Evolutionary conservation across 2,113 vertebrate species (phyloP), one percentile per base, ranked within the genome.

Genomic region (Oncorhynchus clarkii): DNA sequence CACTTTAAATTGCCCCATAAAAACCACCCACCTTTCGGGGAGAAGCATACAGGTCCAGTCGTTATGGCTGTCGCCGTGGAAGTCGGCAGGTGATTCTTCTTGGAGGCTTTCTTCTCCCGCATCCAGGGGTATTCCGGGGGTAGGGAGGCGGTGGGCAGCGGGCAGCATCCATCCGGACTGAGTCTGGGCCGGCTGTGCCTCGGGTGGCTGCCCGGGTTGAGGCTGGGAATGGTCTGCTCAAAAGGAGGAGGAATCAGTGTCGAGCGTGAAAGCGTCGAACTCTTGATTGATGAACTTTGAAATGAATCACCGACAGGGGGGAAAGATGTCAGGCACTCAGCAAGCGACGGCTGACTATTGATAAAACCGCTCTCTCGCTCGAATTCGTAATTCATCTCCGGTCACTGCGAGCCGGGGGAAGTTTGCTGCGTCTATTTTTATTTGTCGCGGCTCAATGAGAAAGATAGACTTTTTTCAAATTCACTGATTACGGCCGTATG

Each of bases 281-380:
- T 97, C 96, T 99, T 99, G 97, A 99, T 99, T 99, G 98, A 99
- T 99, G 98, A 98, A 99, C 97, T 99, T 99, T 99, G 97, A 98
- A 99, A 99, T 96, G 98, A 97, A 97, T 99, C 98, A 96, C 96
- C 97, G 97, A 99, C 97, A 97, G 97, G 97, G 97, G 97, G 97
- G 95, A 99, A 98, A 96, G 97, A 99, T 97, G 98, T 98, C 97
- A 99, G 96, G 96, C 98, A 99, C 97, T 99, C 98, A 95, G 98
- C 98, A 95, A 99, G 97, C 97, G 98, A 99, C 95, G 98, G 98
- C 96, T 98, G 98, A 96, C 98, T 99, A 97, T 99, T 99, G 97
- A 99, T 99, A 98, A 99, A 99, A 95, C 98, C 98, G 94, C 96
- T 99, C 97, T 99, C 98, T 97, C 97, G 96, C 96, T 99, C 97